Base-by-base conservation (phyloP, 2,888 invertebrate species). In the Parnassius apollo region DNA sequence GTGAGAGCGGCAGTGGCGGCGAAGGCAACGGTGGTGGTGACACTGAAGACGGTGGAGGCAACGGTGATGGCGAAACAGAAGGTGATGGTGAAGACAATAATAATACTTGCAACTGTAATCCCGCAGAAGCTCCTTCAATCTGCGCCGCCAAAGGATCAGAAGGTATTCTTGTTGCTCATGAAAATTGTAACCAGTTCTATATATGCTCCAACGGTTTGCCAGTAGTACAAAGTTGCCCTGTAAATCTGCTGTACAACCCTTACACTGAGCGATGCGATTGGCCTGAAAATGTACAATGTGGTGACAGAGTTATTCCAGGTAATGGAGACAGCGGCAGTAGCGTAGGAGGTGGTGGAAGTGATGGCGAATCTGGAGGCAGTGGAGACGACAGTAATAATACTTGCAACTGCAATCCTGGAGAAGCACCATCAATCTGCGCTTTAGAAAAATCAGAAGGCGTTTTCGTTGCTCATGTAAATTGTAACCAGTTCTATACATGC, bases 401-500 rank as follows among this genome's bases (percentile, higher is more conserved):
- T 12, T 62, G 62, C 44, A 58, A 58, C 10, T 73, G 73, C 62
- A 69, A 79, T 42, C 79, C 78, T 3, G 71, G 62, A 35, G 71
- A 78, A 65, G 81, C 80, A 2, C 73, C 74, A 0, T 66, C 60
- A 2, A 76, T 79, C 46, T 83, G 83, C 53, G 76, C 74, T 7
- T 67, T 64, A 35, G 63, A 67, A 0, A 71, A 66, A 1, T 77
- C 80, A 2, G 72, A 75, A 9, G 76, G 80, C 9, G 57, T 70
- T 2, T 65, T 79, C 1, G 68, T 82, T 1, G 79, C 78, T 18
- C 76, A 81, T 46, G 76, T 80, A 65, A 73, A 76, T 57, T 82
- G 82, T 63, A 77, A 79, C 58, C 69, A 78, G 59, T 83, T 77
- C 68, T 82, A 81, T 64, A 69, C 71, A 18, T 82, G 82, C 10